Base-by-base conservation (phyloP, 37 sponge, comb jelly and placozoan genomes). In the Hormiphora californensis region DNA sequence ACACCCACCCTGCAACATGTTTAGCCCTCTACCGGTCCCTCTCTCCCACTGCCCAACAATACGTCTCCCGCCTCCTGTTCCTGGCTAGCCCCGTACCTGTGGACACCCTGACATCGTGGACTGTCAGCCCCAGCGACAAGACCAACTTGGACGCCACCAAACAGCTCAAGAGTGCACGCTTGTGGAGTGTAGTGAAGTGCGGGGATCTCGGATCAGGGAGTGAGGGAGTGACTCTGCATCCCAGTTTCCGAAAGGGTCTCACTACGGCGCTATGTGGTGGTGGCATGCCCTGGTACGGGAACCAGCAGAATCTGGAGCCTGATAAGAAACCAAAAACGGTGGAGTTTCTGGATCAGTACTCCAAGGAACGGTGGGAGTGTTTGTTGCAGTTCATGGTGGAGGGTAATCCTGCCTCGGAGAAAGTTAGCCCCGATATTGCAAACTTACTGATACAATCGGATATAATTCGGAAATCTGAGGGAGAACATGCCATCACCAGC, bases 281-380 rank as follows among this genome's bases (percentile, higher is more conserved):
- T 40, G 81, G 81, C 0, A 33, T 73, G 81, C 43, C 81, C 27
- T 73, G 81, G 81, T 73, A 73, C 44, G 81, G 81, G 35, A 73
- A 39, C 81, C 81, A 73, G 4, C 81, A 73, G 35, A n/a, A n/a
- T n/a, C 25, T 73, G 81, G 81, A 73, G 27, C 81, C 81, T 73
- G 81, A 73, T 46, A 73, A 73, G 81, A 73, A 73, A 73, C 81
- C 81, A 4, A 73, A 73, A 40, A 73, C 81, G 17, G 81, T 73
- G 12, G 81, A 73, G 44, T 73, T 73, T 28, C 44, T 73, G 38
- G 81, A 73, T 36, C 21, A 1, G 4, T 73, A 73, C 81, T 43
- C 81, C 23, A 39, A 73, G 46, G 81, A 73, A 28, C 4, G 81
- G 2, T 73, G 81, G 81, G 81, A 73, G 44, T 73, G 81, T 49